Evolutionary conservation across 53 echinoderm and acorn worm species (phyloP), one percentile per base, ranked within the genome.

Genomic region (Echinometra lucunter): DNA sequence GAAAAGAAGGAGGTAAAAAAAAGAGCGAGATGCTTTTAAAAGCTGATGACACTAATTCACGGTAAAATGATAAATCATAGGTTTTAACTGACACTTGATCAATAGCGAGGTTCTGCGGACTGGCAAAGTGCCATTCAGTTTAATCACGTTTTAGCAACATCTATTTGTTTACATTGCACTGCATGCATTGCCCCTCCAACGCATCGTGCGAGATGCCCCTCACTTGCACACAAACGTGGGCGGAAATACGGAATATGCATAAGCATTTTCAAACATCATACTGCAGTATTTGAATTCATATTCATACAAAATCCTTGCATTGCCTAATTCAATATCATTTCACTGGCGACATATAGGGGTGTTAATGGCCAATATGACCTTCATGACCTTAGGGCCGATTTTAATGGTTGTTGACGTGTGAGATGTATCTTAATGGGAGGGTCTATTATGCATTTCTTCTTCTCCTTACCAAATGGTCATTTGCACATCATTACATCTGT

Each of bases 21-120:
- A 85, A 85, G 38, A 37, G 28, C 58, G 69, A 17, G 57, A 92
- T 75, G 92, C 92, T 92, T 92, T 92, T 92, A 92, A 78, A 92
- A 78, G 92, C 92, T 92, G 74, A 92, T 92, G 92, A 92, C 78
- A 38, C 92, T 92, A 92, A 92, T 92, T 92, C 92, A 74, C 23
- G 15, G 78, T 23, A 92, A 92, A 92, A 92, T 78, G 74, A 92
- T 92, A 92, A 92, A 92, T 92, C 92, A 74, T 92, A 78, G 75
- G 35, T 45, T 53, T 45, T 92, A 92, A 92, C 80, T 92, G 92
- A 75, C 92, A 53, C 92, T 92, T 75, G 92, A 78, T 78, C 92
- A 92, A 91, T 67, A 27, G 91, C 28, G 30, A 11, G 47, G 69
- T 40, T 44, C 67, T 70, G 44, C 9, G 91, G 16, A 44, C 23